Evolutionary conservation across 2,113 vertebrate species (phyloP).

Genomic region (Saccopteryx bilineata): DNA sequence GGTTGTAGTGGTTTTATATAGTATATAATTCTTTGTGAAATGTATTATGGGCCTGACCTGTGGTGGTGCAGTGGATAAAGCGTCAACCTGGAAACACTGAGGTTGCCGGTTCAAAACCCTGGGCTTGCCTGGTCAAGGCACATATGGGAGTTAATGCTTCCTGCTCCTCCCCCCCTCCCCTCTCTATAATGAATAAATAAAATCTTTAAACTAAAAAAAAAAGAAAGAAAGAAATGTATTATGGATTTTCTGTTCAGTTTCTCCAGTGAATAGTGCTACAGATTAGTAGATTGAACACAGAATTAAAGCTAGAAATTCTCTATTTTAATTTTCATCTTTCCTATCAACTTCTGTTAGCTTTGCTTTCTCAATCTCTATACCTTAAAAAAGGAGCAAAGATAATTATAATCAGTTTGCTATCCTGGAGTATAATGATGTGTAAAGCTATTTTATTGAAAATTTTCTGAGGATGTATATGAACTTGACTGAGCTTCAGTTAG

Average conservation of each 20-base stretch:
- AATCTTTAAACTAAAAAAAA: too few species aligned
- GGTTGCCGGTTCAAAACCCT: too few species aligned
- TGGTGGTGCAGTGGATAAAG: too few species aligned
- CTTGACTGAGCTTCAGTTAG: constrained; percentile 23
- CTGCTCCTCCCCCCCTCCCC: too few species aligned
- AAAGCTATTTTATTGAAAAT: not conserved
- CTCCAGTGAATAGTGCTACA: not conserved
- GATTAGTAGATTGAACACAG: not conserved
- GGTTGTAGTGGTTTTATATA: not conserved
- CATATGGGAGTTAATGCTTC: too few species aligned
- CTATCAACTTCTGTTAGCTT: not conserved
- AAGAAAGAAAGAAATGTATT: not conserved
- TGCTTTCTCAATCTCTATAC: not conserved
- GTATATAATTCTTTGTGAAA: not conserved
- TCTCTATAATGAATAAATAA: too few species aligned
- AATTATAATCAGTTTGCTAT: not conserved
- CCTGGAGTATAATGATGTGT: not conserved
- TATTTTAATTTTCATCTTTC: not conserved
- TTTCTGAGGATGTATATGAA: not conserved
- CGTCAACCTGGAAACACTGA: too few species aligned
- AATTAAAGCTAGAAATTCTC: constrained; percentile 29
- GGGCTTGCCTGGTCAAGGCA: too few species aligned
- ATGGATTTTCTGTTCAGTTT: not conserved
- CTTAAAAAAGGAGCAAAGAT: not conserved
- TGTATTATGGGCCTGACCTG: not conserved